Base-by-base conservation (phyloP, 2,113 vertebrate genomes). In the Notarius quadriscutis region DNA sequence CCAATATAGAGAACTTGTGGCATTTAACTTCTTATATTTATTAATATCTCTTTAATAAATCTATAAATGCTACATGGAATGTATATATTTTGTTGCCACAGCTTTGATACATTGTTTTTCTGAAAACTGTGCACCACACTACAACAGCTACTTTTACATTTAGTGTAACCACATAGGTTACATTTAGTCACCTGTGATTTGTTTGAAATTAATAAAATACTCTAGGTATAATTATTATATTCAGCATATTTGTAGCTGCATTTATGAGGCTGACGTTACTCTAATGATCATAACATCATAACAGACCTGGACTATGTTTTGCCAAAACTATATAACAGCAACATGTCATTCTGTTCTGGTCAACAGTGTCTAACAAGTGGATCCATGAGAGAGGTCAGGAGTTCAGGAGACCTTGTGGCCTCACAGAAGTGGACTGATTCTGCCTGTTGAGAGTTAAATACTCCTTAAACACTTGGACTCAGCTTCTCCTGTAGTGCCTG, bases 281-380 rank as follows among this genome's bases (percentile, higher is more conserved):
- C 17, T 55, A 53, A 55, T 53, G n/a, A n/a, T n/a, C n/a, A n/a
- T n/a, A n/a, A n/a, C n/a, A 30, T 55, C 17, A 27, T 27, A 5
- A 17, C 25, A 34, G 27, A 60, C n/a, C 55, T 53, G 8, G 34
- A 34, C 30, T 77, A 25, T 51, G 48, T 83, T 87, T n/a, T 58
- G n/a, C 65, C 1, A 9, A 58, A 51, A 78, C 11, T 14, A 6
- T n/a, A 25, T 85, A 2, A 57, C 65, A 51, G 62, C 41, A 48
- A 92, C 51, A 30, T 89, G 88, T 80, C 60, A 75, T 48, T 86
- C 5, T 88, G 85, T 87, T 53, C 95, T 87, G 30, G 5, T 75
- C 89, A 62, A 86, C 94, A 99, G 98, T 99, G 90, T 99, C 98
- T 63, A 99, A 99, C 93, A 99, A 99, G 90, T 99, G 98, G 98